Evolutionary conservation across 2,888 invertebrate genomes (phyloP).

Genomic region (Anthophora plumipes): DNA sequence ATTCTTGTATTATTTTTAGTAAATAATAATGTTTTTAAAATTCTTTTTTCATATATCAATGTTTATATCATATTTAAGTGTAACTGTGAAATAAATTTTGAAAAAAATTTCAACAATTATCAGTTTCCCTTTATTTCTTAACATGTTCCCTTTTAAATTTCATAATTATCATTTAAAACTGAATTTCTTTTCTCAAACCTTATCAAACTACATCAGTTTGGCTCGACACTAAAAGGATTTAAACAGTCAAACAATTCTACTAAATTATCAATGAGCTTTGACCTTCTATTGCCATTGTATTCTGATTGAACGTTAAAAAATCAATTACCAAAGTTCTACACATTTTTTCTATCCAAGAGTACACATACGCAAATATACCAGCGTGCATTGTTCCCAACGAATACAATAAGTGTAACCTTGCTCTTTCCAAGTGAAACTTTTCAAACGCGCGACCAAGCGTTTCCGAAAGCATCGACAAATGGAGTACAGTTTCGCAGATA

Average conservation of each 20-base stretch:
- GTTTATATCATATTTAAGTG: no score
- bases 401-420: conserved; percentile 16
- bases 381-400: not conserved
- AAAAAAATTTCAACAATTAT: no score
- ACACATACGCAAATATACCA: not conserved
- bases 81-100: no score
- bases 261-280: not conserved
- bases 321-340: not conserved
- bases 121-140: no score
- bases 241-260: not conserved
- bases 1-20: no score
- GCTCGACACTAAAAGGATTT: no score
- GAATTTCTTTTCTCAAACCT: no score
- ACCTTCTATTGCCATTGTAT: not conserved
- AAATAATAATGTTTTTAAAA: no score
- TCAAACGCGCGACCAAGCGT: not conserved
- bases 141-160: no score
- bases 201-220: no score
- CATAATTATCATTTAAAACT: no score
- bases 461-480: conserved; percentile 24
- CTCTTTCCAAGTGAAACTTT: not conserved
- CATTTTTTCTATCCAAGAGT: not conserved
- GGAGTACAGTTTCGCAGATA: conserved; percentile 39
- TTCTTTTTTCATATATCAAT: no score
- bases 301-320: not conserved